Percentiles rank a stretch among this genome's conserved stretches.
Conservation (phyloP, 2,797 vertebrate species). For the Psittacula echo region DNA sequence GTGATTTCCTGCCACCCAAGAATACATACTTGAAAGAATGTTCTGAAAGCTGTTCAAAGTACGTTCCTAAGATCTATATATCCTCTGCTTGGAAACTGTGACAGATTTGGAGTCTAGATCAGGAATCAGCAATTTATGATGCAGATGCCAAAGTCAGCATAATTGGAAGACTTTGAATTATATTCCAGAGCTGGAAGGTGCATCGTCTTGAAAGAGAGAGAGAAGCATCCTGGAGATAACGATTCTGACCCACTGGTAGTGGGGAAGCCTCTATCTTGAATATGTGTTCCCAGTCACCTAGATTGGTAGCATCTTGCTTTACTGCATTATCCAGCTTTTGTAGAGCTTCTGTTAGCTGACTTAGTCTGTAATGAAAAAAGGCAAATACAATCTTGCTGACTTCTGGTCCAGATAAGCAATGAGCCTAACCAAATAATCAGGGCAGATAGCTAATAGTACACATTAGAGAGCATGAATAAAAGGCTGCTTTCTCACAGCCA, state of each 20-base stretch:
- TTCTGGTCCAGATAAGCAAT: slow-evolving; percentile 64
- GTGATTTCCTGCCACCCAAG: slow-evolving; percentile 66
- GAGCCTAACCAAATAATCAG: slow-evolving; percentile 13
- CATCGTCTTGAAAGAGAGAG: background rate
- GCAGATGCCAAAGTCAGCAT: slow-evolving; percentile 17
- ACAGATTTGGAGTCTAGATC: slow-evolving; percentile 65
- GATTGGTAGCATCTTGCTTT: slow-evolving; percentile 19
- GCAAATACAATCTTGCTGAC: slow-evolving; percentile 59
- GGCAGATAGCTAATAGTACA: background rate
- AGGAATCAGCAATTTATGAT: slow-evolving; percentile 65
- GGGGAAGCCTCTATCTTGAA: background rate
- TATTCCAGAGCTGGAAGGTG: slow-evolving; percentile 23
- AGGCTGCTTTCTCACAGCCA: background rate
- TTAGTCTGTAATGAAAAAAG: slow-evolving; percentile 25
- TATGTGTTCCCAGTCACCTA: slow-evolving; percentile 17
- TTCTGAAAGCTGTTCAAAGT: slow-evolving; percentile 74
- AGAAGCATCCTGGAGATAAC: background rate
- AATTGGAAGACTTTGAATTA: slow-evolving; percentile 14
- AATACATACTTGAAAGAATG: slow-evolving; percentile 71
- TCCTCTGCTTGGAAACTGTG: slow-evolving; percentile 59
- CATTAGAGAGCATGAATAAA: background rate
- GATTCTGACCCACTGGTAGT: background rate
- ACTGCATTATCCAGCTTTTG: slow-evolving; percentile 47
- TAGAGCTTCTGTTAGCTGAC: slow-evolving; percentile 34
- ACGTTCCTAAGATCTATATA: slow-evolving; percentile 70